Base-by-base conservation (phyloP, 2,888 invertebrate genomes). In the Oscheius onirici region DNA sequence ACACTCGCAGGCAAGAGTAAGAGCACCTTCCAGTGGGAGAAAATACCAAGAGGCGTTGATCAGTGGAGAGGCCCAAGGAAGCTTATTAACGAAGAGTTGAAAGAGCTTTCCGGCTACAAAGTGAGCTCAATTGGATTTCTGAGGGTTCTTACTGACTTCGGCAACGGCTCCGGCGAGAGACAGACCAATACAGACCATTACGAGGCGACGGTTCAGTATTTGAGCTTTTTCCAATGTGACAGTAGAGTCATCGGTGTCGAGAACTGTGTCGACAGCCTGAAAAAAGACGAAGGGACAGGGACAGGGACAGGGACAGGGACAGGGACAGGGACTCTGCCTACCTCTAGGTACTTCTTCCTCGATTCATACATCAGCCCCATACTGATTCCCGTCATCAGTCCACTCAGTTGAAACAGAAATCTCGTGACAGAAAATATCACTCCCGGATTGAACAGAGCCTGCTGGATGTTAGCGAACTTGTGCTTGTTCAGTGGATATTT, bases 261-360 rank as follows among this genome's bases (percentile, higher is more conserved):
- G 20, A 20, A 41, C 58, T 8, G 20, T 20, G 41, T 58, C 58
- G 20, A 58, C 20, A 17, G 58, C n/a, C 58, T 58, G 58, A 40
- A 57, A 57, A 10, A 57, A 6, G 20, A 20, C 6, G 3, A 22
- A 13, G 24, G 20, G 51, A n/a, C 17, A n/a, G 51, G 17, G 11
- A 51, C 11, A n/a, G n/a, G n/a, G n/a, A n/a, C n/a, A n/a, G n/a
- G n/a, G n/a, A n/a, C n/a, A n/a, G n/a, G n/a, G n/a, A n/a, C n/a
- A n/a, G n/a, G n/a, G 52, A 52, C 13, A 52, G 20, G 2, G n/a
- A 20, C 22, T 13, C 24, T 6, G 20, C 20, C 20, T 1, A 58
- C 41, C 58, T 40, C 28, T 13, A 55, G 11, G 34, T 24, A 55
- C 28, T 11, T 13, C 11, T 55, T 55, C 55, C 55, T 58, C 22